Conservation (phyloP, 2,113 vertebrate species). For the Neodontobutis hainanensis region DNA sequence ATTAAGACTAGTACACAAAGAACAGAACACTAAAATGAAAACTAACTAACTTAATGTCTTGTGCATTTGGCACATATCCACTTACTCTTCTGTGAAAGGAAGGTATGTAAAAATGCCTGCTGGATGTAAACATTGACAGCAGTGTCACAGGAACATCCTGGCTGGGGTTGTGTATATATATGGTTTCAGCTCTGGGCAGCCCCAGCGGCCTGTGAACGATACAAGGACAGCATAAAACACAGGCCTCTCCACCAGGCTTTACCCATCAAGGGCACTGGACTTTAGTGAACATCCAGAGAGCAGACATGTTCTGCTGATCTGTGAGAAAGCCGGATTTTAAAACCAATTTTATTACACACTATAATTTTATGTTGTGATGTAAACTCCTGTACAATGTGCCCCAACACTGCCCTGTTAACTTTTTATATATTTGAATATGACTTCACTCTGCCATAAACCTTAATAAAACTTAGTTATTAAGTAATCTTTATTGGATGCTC, state of each 20-base stretch:
- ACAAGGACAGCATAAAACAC: constrained; percentile 22
- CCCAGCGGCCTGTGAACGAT: constrained; percentile 83
- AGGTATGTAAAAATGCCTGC: constrained; percentile 94
- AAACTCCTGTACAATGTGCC: no score
- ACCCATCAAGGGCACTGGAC: not conserved
- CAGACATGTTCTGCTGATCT: no score
- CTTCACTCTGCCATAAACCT: not conserved
- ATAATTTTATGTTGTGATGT: no score
- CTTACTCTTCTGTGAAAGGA: constrained; percentile 93
- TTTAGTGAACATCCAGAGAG: not conserved
- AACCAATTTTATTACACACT: no score
- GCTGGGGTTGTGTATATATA: constrained; percentile 93
- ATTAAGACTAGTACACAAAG: constrained; percentile 3
- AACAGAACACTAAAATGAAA: not conserved
- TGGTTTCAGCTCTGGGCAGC: constrained; percentile 89
- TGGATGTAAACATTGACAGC: constrained; percentile 93
- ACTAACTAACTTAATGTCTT: not conserved
- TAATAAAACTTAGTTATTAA: not conserved
- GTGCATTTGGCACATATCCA: not conserved
- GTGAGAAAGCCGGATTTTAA: not conserved
- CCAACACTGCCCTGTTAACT: no score
- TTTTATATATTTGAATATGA: not conserved
- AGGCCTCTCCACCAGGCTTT: not conserved
- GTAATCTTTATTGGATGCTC: constrained; percentile 24
- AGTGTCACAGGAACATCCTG: constrained; percentile 90